Evolutionary conservation across 2,888 invertebrate species (phyloP), one percentile per base, ranked within the genome.

Genomic region (Pheosia gnoma): DNA sequence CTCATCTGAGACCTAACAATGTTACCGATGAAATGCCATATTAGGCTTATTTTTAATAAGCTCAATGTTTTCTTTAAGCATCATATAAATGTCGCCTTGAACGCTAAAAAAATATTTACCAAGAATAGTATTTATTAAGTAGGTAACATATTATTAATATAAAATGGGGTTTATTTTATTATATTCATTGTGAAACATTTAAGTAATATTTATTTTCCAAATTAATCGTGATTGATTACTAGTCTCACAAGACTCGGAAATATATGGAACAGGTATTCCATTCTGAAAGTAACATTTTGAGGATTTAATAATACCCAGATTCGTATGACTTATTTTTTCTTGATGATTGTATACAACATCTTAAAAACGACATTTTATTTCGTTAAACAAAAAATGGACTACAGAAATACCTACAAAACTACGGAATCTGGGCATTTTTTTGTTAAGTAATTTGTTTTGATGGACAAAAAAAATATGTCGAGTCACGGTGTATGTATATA

Each of bases 401-500:
- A 25, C 25, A 25, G 25, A 25, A 25, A 25, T 25, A 25, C 25
- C 25, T 25, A 25, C 25, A 25, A 52, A 47, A 36, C 36, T 55
- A 13, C 36, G 53, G 67, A 74, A 67, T 76, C 74, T 74, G 74
- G 74, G 67, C 63, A 55, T 39, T 63, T 64, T 60, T 64, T 13
- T 59, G 63, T 68, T 71, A n/a, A n/a, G 57, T 64, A 49, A 13
- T 60, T 62, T 59, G 61, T 11, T 59, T 65, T 74, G 67, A 58
- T 65, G 70, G 64, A 70, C 73, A 68, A 66, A 63, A 64, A 65
- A 60, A 66, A 65, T 25, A 25, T 68, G 63, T 66, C 61, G 77
- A 82, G 83, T 81, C 83, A 80, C 84, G 83, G 82, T 82, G 79
- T 74, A 62, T 85, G 25, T 25, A 85, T 89, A 87, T 85, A 10